phyloP scores from a whole-genome alignment of 2,888 invertebrate genomes.

The Nomada fucata region DNA sequence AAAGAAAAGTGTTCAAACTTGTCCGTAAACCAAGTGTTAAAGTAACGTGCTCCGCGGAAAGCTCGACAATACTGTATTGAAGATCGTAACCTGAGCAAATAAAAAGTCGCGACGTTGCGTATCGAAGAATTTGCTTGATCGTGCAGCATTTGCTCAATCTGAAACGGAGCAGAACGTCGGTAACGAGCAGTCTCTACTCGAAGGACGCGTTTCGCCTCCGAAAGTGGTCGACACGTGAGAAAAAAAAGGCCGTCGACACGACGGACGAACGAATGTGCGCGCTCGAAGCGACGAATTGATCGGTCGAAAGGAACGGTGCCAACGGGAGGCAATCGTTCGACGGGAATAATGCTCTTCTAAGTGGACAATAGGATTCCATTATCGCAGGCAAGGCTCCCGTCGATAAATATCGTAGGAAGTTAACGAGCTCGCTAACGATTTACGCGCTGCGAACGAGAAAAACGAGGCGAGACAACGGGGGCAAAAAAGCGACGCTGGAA shows the following conservation, averaged over 20 bases:
- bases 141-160: background rate
- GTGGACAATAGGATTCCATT: constrained; percentile 48
- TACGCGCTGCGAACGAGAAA: constrained; percentile 48
- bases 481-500: background rate
- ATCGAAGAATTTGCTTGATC: too few species aligned
- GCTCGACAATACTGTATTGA: too few species aligned
- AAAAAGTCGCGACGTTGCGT: too few species aligned
- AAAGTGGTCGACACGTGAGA: constrained; percentile 1
- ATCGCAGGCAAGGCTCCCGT: constrained; percentile 9
- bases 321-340: constrained; percentile 35
- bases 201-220: background rate
- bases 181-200: too few species aligned
- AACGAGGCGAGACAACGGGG: constrained; percentile 19
- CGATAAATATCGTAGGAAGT: constrained; percentile 57
- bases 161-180: background rate
- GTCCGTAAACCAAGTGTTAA: too few species aligned
- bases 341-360: constrained; percentile 29
- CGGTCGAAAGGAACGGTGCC: constrained; percentile 21
- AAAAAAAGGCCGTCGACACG: constrained; percentile 12
- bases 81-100: too few species aligned
- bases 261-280: background rate
- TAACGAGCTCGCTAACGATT: constrained; percentile 60
- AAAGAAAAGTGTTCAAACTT: too few species aligned
- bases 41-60: too few species aligned
- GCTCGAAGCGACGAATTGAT: background rate